A percentile compares a stretch with the other conserved stretches of the same genome.
Conservation (phyloP, 2,113 vertebrate species). For the Phaethornis superciliosus region DNA sequence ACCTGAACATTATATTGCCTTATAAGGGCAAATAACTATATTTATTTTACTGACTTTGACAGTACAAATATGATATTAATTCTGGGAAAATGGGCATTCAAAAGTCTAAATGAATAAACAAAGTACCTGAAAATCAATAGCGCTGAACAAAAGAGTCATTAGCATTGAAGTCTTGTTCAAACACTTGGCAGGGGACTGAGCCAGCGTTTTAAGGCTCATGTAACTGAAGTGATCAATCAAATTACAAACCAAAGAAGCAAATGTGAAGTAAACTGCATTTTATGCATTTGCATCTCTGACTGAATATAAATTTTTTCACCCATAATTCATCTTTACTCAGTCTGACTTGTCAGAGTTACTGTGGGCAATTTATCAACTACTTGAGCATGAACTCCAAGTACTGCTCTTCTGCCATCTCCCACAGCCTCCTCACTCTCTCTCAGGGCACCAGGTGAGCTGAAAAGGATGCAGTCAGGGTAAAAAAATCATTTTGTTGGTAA, state of each 20-base stretch:
- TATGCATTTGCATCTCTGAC: conserved; percentile 26
- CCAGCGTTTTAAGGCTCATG: conserved; percentile 39
- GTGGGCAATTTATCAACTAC: conserved; percentile 38
- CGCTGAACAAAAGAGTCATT: conserved; percentile 49
- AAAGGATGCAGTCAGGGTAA: not conserved
- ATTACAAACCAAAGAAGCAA: conserved; percentile 51
- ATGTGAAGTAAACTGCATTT: conserved; percentile 46
- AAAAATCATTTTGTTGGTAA: not conserved
- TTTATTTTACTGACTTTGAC: not conserved
- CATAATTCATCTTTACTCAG: conserved; percentile 37
- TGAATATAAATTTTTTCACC: conserved; percentile 5
- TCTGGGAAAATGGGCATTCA: conserved; percentile 26
- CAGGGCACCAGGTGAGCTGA: not conserved
- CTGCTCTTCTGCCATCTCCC: not conserved
- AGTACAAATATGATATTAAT: conserved; percentile 15
- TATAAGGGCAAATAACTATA: not conserved
- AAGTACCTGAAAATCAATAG: conserved; percentile 55
- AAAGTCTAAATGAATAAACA: conserved; percentile 13
- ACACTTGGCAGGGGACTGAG: conserved; percentile 22
- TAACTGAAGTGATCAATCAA: conserved; percentile 54
- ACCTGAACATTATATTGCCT: not conserved
- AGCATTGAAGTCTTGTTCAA: conserved; percentile 56
- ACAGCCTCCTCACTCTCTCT: not conserved
- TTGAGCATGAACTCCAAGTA: conserved; percentile 7
- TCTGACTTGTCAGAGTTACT: conserved; percentile 23